Percentiles rank a stretch among this genome's conserved stretches.
These are phyloP conservation scores for Zalophus californianus DNA, from an alignment of 2,797 vertebrate genomes.

Conservation along the genomic window DNA sequence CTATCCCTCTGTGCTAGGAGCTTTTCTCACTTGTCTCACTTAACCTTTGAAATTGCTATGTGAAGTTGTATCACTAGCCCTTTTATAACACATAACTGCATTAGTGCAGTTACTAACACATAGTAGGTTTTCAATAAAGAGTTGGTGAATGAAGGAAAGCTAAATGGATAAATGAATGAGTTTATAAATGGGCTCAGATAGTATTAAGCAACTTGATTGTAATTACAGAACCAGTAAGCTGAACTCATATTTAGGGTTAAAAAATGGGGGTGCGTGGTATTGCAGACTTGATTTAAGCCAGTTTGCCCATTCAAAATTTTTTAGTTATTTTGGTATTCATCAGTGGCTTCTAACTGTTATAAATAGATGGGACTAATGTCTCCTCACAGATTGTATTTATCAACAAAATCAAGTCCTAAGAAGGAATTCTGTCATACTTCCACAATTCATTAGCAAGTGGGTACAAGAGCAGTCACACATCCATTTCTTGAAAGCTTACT, in stretches of 20 bases:
- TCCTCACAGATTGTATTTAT: neutral
- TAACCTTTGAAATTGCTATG: neutral
- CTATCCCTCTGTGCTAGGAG: neutral
- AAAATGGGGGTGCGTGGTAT: neutral
- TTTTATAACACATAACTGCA: neutral
- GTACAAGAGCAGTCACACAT: neutral
- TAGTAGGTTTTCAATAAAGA: neutral
- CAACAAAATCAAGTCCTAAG: neutral
- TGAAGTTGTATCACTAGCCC: neutral
- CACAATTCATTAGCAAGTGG: neutral
- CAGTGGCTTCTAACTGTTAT: neutral
- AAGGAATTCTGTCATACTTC: neutral
- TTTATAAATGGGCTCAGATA: neutral
- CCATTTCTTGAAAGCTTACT: neutral
- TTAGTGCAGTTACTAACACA: neutral
- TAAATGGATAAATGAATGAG: neutral
- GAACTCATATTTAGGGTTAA: neutral
- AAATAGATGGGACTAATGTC: neutral
- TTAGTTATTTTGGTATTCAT: neutral
- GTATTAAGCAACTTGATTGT: neutral
- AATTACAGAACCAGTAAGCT: neutral
- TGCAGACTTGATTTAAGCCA: neutral
- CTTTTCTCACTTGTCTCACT: conserved; percentile 8
- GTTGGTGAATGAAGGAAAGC: neutral
- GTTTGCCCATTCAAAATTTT: neutral